Percentiles rank a stretch among this genome's conserved stretches.
Evolutionary conservation across 2,113 vertebrate species (phyloP).

Genomic region (Ondatra zibethicus): DNA sequence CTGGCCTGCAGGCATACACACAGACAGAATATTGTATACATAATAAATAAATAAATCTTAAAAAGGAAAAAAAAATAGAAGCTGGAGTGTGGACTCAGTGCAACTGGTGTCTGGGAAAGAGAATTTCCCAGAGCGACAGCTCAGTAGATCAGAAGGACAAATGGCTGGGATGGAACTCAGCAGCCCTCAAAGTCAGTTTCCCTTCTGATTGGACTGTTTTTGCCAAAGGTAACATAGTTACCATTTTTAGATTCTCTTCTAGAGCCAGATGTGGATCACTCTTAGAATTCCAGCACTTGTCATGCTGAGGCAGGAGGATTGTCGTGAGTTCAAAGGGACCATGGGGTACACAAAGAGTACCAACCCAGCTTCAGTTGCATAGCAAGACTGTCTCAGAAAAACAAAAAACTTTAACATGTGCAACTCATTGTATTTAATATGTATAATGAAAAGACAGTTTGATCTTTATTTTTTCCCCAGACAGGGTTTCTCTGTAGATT

Average conservation of each 20-base stretch:
- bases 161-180: background rate
- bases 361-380: background rate
- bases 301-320: background rate
- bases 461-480: background rate
- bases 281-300: background rate
- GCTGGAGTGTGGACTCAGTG: too few relatives aligned
- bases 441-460: background rate
- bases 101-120: background rate
- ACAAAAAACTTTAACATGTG: background rate
- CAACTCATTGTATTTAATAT: slow-evolving; percentile 17
- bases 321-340: background rate
- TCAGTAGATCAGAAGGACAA: background rate
- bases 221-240: background rate
- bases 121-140: background rate
- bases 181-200: background rate
- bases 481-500: too few relatives aligned
- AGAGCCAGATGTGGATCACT: background rate
- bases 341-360: background rate
- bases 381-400: background rate
- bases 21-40: accelerated
- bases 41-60: too few relatives aligned
- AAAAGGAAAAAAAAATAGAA: too few relatives aligned
- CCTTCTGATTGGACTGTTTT: background rate
- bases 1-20: too few relatives aligned
- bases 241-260: background rate